Evolutionary conservation across 2,888 invertebrate genomes (phyloP).

Genomic region (Myopa tessellatipennis): DNA sequence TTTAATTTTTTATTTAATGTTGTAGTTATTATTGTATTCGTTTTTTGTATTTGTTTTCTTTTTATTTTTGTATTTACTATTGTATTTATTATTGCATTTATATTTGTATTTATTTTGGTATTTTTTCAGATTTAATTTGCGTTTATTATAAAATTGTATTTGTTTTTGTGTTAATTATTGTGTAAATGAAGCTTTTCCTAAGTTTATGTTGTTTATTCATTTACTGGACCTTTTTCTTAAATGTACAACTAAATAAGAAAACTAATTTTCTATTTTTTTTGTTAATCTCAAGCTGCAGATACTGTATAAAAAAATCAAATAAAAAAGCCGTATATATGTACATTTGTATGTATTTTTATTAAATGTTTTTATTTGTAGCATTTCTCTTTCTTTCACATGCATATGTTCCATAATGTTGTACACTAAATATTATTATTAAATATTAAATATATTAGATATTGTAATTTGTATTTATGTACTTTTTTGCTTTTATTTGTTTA

Average conservation of each 20-base stretch:
- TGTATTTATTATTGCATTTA: not conserved
- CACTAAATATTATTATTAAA: not conserved
- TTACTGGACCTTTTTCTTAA: no score
- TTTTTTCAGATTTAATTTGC: no score
- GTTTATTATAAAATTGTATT: no score
- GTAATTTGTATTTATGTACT: conserved; percentile 4
- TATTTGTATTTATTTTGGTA: not conserved
- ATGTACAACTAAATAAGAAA: no score
- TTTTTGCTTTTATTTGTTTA: not conserved
- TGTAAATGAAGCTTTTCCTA: no score
- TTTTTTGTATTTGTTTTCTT: not conserved
- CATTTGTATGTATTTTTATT: not conserved
- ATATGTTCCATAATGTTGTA: no score
- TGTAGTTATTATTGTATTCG: not conserved
- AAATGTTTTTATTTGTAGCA: not conserved
- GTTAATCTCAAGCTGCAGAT: no score
- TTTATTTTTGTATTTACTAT: no score
- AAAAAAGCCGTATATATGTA: not conserved
- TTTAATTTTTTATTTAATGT: no score
- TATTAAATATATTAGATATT: not conserved
- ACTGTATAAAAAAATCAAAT: not conserved
- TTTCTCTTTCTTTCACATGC: not conserved
- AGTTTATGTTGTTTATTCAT: no score
- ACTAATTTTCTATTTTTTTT: no score
- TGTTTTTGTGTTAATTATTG: no score